A percentile compares a stretch with the other conserved stretches of the same genome.
Conservation (phyloP, 1,140 invertebrate species). For the Eriocheir sinensis region DNA sequence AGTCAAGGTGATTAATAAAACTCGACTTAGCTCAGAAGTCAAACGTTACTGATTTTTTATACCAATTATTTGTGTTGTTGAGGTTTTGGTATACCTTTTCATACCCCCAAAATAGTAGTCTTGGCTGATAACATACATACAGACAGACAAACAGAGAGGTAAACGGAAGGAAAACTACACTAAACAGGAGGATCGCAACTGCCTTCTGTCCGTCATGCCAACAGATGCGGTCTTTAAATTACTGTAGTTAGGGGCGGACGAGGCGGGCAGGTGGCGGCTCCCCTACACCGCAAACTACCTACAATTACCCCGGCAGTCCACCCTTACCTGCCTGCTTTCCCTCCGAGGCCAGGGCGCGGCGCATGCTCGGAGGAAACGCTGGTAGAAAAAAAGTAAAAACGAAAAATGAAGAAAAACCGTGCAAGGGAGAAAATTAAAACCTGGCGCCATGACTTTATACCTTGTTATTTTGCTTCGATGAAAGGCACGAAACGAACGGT, state of each 20-base stretch:
- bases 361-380: not conserved
- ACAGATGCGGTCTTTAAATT: not conserved
- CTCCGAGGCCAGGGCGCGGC: not conserved
- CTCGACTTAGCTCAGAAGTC: too few species aligned
- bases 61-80: too few species aligned
- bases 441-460: not conserved
- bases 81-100: too few species aligned
- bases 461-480: not conserved
- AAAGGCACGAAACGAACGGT: not conserved
- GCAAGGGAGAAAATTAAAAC: not conserved
- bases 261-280: not conserved
- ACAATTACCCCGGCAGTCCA: not conserved
- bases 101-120: too few species aligned
- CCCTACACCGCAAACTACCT: not conserved
- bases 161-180: not conserved
- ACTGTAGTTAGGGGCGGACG: not conserved
- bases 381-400: too few species aligned
- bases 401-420: too few species aligned
- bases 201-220: not conserved
- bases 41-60: too few species aligned
- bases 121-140: too few species aligned
- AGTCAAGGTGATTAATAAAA: slow-evolving; percentile 9
- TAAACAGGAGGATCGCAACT: not conserved
- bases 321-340: not conserved
- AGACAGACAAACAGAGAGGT: too few species aligned